Evolutionary conservation across 2,888 invertebrate genomes (phyloP), one percentile per base, ranked within the genome.

Genomic region (Elmis aenea): DNA sequence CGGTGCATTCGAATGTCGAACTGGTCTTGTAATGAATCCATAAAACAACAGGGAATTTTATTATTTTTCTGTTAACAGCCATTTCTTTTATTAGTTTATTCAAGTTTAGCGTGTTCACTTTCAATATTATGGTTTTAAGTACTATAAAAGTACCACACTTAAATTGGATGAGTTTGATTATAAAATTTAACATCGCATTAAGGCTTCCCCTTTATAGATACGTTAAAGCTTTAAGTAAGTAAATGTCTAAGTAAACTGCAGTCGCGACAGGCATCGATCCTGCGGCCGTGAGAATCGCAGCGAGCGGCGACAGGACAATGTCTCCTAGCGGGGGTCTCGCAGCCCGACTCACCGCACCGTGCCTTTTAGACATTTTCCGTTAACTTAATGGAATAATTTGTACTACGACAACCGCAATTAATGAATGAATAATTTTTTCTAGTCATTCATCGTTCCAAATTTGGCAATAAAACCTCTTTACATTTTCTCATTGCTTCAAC

Each of bases 211-310:
- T 37, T 36, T 36, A 32, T 33, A 29, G 32, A 40, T 24, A 31
- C 32, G 26, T 33, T 31, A 30, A 26, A 29, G 30, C 27, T 24
- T 38, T 33, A 39, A 40, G 43, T 36, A 42, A 35, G 39, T 40
- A 31, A 33, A 40, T 35, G 26, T 37, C 30, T 8, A 14, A 42
- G 44, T 33, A 30, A 42, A 44, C 45, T 43, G 41, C 37, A 30
- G 42, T 46, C 44, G 45, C 44, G 48, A 49, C 51, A 54, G 54
- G 51, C 54, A 61, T 61, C 59, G 58, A 60, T 61, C 58, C 55
- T 52, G 54, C 47, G 48, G 52, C 56, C 58, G 58, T 56, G 57
- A 57, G 60, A 58, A 59, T 54, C 54, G 45, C 49, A 42, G 54
- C 50, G 44, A 45, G 48, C 45, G 40, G 48, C 50, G 50, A 55